phyloP scores from a whole-genome alignment of 2,797 vertebrate species.

The Gastrophryne carolinensis region DNA sequence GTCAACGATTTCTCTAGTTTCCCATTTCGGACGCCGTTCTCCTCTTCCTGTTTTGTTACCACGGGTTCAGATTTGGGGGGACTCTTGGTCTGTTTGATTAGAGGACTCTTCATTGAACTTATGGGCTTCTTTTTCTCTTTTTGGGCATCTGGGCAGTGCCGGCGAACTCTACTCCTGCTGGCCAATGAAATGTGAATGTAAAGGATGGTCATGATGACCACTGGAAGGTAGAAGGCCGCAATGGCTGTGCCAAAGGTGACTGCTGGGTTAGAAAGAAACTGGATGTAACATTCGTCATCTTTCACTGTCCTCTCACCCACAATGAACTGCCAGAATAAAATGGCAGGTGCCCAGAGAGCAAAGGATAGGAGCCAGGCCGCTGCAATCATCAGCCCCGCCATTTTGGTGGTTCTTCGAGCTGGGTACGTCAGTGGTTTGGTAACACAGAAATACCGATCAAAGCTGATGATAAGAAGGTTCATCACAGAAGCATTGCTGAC shows the following conservation, averaged over 20 bases:
- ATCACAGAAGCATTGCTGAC: constrained; percentile 97
- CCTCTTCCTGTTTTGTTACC: constrained; percentile 69
- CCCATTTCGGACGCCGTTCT: constrained; percentile 77
- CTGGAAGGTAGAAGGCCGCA: constrained; percentile 95
- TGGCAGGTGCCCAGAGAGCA: constrained; percentile 94
- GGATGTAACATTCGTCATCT: constrained; percentile 83
- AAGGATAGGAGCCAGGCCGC: constrained; percentile 96
- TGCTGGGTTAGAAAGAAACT: constrained; percentile 94
- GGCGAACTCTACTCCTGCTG: constrained; percentile 90
- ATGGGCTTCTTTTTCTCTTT: constrained; percentile 71
- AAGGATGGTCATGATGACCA: constrained; percentile 96
- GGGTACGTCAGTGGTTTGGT: constrained; percentile 96
- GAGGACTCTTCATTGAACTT: constrained; percentile 81
- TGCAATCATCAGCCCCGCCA: constrained; percentile 95
- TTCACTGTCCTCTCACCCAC: constrained; percentile 84
- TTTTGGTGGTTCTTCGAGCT: constrained; percentile 92
- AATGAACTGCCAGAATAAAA: constrained; percentile 97
- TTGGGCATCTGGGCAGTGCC: constrained; percentile 73
- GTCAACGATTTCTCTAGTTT: constrained; percentile 73
- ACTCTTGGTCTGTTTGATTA: constrained; percentile 83
- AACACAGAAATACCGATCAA: constrained; percentile 97
- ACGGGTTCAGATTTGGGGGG: constrained; percentile 76
- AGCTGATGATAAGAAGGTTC: constrained; percentile 98
- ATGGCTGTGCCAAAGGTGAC: constrained; percentile 97
- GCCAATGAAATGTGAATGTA: constrained; percentile 97